Evolutionary conservation across 1,140 invertebrate species (phyloP).

Genomic region (Rhizoglyphus robini): DNA sequence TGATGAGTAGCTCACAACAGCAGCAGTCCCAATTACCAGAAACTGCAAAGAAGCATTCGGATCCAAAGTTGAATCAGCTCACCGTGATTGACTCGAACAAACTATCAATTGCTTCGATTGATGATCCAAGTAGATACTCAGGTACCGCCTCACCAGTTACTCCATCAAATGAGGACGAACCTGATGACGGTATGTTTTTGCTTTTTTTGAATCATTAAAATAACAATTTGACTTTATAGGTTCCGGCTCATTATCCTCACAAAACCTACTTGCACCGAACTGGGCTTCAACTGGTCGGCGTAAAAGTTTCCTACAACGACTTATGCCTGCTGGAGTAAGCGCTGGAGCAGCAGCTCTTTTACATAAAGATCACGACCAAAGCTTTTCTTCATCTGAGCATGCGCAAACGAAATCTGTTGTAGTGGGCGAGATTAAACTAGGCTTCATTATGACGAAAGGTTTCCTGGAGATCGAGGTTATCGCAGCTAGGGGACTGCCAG

Average conservation of each 20-base stretch:
- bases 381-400: not conserved
- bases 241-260: not conserved
- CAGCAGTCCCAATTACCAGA: not conserved
- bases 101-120: not conserved
- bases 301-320: not conserved
- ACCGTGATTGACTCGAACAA: constrained; percentile 1
- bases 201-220: too few species aligned
- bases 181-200: not conserved
- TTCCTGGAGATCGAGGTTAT: constrained; percentile 77
- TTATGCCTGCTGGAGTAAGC: not conserved
- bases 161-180: not conserved
- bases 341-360: not conserved
- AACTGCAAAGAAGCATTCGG: not conserved
- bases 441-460: constrained; percentile 63
- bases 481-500: constrained; percentile 43
- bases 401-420: constrained; percentile 7
- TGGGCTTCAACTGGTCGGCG: not conserved
- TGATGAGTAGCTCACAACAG: too few species aligned
- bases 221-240: too few species aligned
- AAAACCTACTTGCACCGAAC: not conserved
- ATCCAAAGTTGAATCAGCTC: not conserved
- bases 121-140: constrained; percentile 4
- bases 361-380: not conserved
- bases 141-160: not conserved
- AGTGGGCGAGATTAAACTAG: constrained; percentile 63